Conservation (phyloP, 2,888 invertebrate genomes). For the Agonopterix arenella region DNA sequence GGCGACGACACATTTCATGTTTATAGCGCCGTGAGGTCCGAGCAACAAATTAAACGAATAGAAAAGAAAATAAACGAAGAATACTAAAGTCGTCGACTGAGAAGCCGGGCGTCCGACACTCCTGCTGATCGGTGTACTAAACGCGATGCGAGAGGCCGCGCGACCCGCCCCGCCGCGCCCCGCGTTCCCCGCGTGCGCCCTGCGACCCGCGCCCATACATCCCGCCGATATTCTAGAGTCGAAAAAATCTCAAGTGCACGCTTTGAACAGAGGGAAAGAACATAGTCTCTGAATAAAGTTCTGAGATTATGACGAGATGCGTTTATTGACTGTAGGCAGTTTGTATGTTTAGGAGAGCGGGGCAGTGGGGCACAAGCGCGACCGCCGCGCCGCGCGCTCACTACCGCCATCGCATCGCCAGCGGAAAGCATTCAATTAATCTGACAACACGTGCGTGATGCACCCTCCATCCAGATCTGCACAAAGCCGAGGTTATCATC, state of each 20-base stretch:
- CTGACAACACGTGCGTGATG: conserved; percentile 67
- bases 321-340: conserved; percentile 18
- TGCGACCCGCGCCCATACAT: conserved; percentile 43
- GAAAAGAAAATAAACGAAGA: conserved; percentile 77
- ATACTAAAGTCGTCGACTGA: conserved; percentile 71
- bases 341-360: conserved; percentile 31
- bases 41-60: conserved; percentile 73
- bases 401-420: conserved; percentile 9
- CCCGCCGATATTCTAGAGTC: conserved; percentile 20
- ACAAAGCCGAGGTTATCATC: conserved; percentile 40
- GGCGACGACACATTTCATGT: conserved; percentile 49
- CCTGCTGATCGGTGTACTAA: conserved; percentile 76
- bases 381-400: conserved; percentile 6
- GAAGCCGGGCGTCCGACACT: conserved; percentile 74
- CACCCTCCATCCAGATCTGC: conserved; percentile 28
- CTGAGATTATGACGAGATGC: not conserved
- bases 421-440: conserved; percentile 62
- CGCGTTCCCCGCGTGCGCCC: conserved; percentile 27
- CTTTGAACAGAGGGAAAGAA: conserved; percentile 16
- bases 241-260: conserved; percentile 48
- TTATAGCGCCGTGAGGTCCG: conserved; percentile 45
- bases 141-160: conserved; percentile 67
- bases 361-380: conserved; percentile 11
- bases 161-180: conserved; percentile 42
- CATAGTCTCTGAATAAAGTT: not conserved